These are phyloP conservation scores for Pao palembangensis DNA, from an alignment of 2,113 vertebrate genomes.

Conservation along the genomic window DNA sequence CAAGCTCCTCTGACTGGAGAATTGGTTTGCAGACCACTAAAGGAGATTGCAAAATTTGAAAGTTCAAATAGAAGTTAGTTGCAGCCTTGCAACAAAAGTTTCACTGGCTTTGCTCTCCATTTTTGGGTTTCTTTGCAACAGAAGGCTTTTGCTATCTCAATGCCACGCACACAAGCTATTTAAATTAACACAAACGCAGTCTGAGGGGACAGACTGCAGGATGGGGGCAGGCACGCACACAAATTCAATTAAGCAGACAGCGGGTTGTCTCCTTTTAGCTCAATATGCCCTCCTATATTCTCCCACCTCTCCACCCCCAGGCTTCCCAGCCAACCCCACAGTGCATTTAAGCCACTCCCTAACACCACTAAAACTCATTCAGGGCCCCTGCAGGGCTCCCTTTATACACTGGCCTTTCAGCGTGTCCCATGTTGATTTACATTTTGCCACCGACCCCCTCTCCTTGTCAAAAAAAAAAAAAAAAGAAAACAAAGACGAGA, in stretches of 20 bases:
- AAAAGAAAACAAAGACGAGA: background rate
- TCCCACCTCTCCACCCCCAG: constrained; percentile 29
- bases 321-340: constrained; percentile 53
- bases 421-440: constrained; percentile 51
- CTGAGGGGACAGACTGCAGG: constrained; percentile 2
- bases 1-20: constrained; percentile 30
- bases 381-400: constrained; percentile 64
- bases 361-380: constrained; percentile 64
- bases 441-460: background rate
- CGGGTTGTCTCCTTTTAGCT: constrained; percentile 48
- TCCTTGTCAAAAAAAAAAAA: background rate
- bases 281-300: constrained; percentile 34
- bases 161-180: constrained; percentile 12
- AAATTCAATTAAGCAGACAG: constrained; percentile 78
- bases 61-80: constrained; percentile 19
- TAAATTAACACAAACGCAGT: constrained; percentile 1
- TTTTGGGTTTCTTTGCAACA: constrained; percentile 5
- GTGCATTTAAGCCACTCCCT: constrained; percentile 38
- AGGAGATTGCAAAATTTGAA: constrained; percentile 24
- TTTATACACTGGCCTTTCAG: constrained; percentile 48
- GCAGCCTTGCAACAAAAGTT: constrained; percentile 10
- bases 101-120: constrained; percentile 3
- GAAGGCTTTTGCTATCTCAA: constrained; percentile 8
- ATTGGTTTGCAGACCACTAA: constrained; percentile 32
- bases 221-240: constrained; percentile 30